Conservation (phyloP, 2,888 invertebrate genomes). For the Pseudanteris insignis region DNA sequence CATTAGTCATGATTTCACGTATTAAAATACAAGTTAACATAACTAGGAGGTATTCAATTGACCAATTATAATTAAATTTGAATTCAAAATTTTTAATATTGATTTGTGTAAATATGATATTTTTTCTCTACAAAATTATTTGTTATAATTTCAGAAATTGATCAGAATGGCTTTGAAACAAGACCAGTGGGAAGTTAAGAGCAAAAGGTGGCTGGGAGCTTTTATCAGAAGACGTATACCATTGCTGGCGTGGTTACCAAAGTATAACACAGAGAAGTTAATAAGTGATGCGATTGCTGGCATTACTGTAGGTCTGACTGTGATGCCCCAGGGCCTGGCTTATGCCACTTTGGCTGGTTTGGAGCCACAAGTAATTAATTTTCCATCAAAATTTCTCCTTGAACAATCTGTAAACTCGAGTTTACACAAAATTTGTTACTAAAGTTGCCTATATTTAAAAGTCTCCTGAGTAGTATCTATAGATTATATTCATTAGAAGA, state of each 20-base stretch:
- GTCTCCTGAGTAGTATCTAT: too few relatives aligned
- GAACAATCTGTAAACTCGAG: too few relatives aligned
- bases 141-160: slow-evolving; percentile 9
- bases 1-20: too few relatives aligned
- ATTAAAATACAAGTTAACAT: too few relatives aligned
- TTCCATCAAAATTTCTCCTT: too few relatives aligned
- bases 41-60: too few relatives aligned
- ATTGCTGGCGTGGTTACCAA: slow-evolving; percentile 78
- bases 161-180: slow-evolving; percentile 37
- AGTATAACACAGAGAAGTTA: slow-evolving; percentile 79
- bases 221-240: slow-evolving; percentile 70
- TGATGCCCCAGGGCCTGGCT: slow-evolving; percentile 92
- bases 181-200: slow-evolving; percentile 43
- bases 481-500: too few relatives aligned
- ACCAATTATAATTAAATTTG: slow-evolving; percentile 1
- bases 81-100: neutral
- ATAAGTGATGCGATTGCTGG: slow-evolving; percentile 90
- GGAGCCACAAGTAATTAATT: slow-evolving; percentile 76
- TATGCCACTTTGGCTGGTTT: slow-evolving; percentile 90
- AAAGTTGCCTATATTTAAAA: too few relatives aligned
- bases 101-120: neutral
- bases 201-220: slow-evolving; percentile 44
- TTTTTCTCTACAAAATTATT: too few relatives aligned
- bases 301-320: slow-evolving; percentile 90
- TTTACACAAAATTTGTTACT: too few relatives aligned